Percentiles rank a stretch among this genome's conserved stretches.
These are phyloP conservation scores for Dendrolimus punctatus DNA, from an alignment of 1,140 invertebrate species.

Conservation along the genomic window DNA sequence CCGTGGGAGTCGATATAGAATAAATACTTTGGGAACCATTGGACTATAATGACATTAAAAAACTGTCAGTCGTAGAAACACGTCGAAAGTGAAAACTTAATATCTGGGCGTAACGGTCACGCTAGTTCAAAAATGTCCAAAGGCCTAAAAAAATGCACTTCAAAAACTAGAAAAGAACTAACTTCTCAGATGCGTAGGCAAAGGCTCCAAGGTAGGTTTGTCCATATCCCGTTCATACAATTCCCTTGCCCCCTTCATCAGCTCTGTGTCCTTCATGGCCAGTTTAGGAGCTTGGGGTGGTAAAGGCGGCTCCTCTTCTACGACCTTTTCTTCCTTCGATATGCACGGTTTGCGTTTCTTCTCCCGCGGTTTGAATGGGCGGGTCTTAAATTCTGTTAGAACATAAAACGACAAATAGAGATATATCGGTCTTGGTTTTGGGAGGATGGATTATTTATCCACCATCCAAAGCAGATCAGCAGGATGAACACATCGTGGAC, in stretches of 20 bases:
- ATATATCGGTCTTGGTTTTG: too few species aligned
- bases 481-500: too few species aligned
- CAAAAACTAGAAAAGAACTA: conserved; percentile 22
- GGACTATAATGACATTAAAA: too few species aligned
- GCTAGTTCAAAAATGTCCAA: too few species aligned
- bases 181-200: conserved; percentile 50
- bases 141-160: too few species aligned
- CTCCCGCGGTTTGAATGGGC: conserved; percentile 42
- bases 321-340: conserved; percentile 10
- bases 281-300: conserved; percentile 28
- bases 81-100: too few species aligned
- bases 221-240: conserved; percentile 48
- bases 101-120: too few species aligned
- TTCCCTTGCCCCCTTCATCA: conserved; percentile 50
- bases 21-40: too few species aligned
- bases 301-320: conserved; percentile 12
- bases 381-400: conserved; percentile 47
- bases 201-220: conserved; percentile 44
- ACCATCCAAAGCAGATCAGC: too few species aligned
- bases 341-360: conserved; percentile 33
- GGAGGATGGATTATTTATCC: too few species aligned
- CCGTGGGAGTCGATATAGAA: too few species aligned
- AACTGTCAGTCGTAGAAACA: too few species aligned
- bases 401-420: neutral
- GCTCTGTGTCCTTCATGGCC: conserved; percentile 53